Base-by-base conservation (phyloP, 2,888 invertebrate genomes). In the Drosophila testacea region DNA sequence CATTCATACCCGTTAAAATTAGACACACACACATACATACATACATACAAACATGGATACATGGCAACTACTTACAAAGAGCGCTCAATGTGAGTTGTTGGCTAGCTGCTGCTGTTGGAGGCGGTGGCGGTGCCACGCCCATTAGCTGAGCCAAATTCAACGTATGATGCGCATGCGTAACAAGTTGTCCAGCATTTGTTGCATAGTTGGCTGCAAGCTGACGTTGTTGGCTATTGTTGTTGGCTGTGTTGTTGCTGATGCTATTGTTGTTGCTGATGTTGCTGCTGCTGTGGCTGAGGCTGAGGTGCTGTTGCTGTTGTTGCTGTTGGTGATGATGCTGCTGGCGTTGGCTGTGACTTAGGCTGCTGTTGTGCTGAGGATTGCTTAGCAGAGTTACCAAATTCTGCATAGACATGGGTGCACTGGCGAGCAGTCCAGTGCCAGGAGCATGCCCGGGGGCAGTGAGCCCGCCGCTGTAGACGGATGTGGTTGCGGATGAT, bases 331-430 rank as follows among this genome's bases (percentile, higher is more conserved):
- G 83, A 16, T 87, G 81, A 57, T 11, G 66, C 63, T 42, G 71
- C 46, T 83, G 79, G 16, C 77, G 78, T 4, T 83, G 79, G 46
- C 52, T 64, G 69, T 79, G 76, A 74, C 75, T 79, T 56, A 62
- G 65, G 80, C 42, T 81, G 81, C 47, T 73, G 68, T 34, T 64
- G 67, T 69, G 83, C 46, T 70, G 78, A 62, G 84, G 69, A 71
- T 83, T 68, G 75, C 71, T 70, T 13, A 83, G 54, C 76, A 92
- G 79, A 61, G 98, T 97, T 88, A 98, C 97, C 92, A 98, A 93
- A 93, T 97, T 97, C 94, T 98, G 98, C 94, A 98, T 96, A 89
- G 96, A 96, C 93, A 97, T 96, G 62, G 97, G 96, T 85, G 85
- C 67, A 85, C 52, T 68, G 89, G 89, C n/a, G 82, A 94, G 91